phyloP scores from a whole-genome alignment of 2,797 vertebrate species.

The Onychomys leucogaster region DNA sequence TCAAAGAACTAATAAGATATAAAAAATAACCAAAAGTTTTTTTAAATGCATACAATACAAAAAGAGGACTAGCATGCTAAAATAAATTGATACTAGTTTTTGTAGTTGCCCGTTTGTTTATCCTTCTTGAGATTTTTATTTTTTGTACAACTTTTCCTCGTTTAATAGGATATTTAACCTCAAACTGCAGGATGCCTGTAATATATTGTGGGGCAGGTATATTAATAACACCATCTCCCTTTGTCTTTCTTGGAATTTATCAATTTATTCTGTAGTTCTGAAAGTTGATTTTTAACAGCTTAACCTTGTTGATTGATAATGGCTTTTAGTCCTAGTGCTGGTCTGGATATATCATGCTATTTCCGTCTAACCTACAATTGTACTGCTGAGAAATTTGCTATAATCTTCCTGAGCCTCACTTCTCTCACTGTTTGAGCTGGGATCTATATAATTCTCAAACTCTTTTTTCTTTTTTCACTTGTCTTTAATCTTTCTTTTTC shows the following conservation, averaged over 20 bases:
- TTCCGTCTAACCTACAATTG: neutral
- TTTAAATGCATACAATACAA: neutral
- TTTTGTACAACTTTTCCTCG: neutral
- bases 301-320: neutral
- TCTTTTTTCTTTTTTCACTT: neutral
- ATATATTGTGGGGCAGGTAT: rapidly evolving
- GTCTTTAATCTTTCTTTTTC: neutral
- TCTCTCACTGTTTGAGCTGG: neutral
- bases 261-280: neutral
- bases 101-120: neutral
- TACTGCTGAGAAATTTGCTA: neutral
- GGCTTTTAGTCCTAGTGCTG: neutral
- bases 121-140: neutral
- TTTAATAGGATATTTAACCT: neutral
- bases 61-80: neutral
- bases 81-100: neutral
- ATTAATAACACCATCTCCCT: neutral
- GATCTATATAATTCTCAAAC: neutral
- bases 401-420: neutral
- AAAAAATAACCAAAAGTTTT: neutral
- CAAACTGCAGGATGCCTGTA: neutral
- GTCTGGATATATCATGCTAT: neutral
- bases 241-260: neutral
- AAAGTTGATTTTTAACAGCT: neutral
- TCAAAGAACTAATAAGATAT: neutral